Percentiles rank a stretch among this genome's conserved stretches.
Conservation (phyloP, 2,113 vertebrate genomes). For the Elgaria multicarinata region DNA sequence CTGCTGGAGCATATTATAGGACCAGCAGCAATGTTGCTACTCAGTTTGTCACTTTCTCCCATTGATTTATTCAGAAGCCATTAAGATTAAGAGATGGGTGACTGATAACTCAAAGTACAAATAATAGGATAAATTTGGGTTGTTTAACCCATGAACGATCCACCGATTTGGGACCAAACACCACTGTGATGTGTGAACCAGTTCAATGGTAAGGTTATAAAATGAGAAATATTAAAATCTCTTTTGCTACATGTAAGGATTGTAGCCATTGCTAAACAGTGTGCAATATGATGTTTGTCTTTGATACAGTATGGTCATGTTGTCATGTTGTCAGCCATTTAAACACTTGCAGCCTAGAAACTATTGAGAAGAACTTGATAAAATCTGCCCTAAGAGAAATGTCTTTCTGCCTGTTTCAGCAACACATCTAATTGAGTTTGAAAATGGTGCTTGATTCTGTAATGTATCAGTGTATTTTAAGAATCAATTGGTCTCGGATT, state of each 20-base stretch:
- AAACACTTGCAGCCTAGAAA: constrained; percentile 66
- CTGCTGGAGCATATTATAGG: too few species aligned
- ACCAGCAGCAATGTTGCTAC: too few species aligned
- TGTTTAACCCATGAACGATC: too few species aligned
- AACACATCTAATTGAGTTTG: constrained; percentile 59
- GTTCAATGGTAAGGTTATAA: too few species aligned
- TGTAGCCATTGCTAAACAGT: constrained; percentile 49
- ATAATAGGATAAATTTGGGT: too few species aligned
- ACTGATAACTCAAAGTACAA: too few species aligned
- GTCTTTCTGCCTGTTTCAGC: constrained; percentile 55
- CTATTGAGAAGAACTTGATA: constrained; percentile 69
- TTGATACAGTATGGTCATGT: constrained; percentile 63
- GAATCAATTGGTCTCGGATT: constrained; percentile 51
- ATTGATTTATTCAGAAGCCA: too few species aligned
- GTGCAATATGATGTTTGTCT: constrained; percentile 37
- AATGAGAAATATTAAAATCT: not conserved
- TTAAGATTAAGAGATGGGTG: too few species aligned
- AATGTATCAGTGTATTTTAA: constrained; percentile 45
- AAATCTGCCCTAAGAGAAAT: constrained; percentile 67
- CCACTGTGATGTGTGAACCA: too few species aligned
- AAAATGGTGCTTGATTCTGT: constrained; percentile 52
- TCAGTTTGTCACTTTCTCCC: too few species aligned
- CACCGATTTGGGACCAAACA: too few species aligned
- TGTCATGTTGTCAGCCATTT: constrained; percentile 71
- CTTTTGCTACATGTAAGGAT: not conserved